Conservation (phyloP, 1,140 invertebrate genomes). For the Drosophila paulistorum region DNA sequence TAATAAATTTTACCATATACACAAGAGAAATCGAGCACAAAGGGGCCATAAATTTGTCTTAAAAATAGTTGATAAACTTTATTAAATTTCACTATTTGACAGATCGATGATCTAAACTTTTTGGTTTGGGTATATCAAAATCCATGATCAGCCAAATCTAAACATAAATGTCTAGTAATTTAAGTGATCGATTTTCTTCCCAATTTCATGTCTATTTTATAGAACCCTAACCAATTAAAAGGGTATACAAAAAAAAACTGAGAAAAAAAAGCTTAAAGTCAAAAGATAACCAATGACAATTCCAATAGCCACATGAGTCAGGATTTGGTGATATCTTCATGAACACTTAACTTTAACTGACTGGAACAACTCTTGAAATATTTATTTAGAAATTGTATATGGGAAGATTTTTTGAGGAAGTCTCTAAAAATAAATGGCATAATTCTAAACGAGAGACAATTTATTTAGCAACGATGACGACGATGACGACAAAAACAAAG, state of each 20-base stretch:
- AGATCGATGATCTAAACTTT: no score
- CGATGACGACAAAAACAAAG: slow-evolving; percentile 16
- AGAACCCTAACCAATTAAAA: background rate
- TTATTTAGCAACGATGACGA: slow-evolving; percentile 56
- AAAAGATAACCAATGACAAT: slow-evolving; percentile 3
- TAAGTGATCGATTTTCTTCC: no score
- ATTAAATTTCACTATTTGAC: no score
- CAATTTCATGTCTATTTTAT: background rate
- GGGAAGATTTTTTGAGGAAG: background rate
- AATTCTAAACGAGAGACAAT: slow-evolving; percentile 55
- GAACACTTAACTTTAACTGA: background rate
- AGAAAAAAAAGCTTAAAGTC: background rate
- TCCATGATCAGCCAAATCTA: no score
- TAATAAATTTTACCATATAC: background rate
- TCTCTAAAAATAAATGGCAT: slow-evolving; percentile 72
- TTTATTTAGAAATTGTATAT: background rate
- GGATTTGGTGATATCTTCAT: slow-evolving; percentile 7
- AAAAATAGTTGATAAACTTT: background rate
- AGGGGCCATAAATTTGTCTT: background rate
- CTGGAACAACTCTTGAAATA: background rate
- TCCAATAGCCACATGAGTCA: background rate
- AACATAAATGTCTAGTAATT: no score
- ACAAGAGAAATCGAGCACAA: background rate
- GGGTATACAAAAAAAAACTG: background rate
- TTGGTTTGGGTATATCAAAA: no score